Base-by-base conservation (phyloP, 1,140 invertebrate species). In the Scaptodrosophila lebanonensis region DNA sequence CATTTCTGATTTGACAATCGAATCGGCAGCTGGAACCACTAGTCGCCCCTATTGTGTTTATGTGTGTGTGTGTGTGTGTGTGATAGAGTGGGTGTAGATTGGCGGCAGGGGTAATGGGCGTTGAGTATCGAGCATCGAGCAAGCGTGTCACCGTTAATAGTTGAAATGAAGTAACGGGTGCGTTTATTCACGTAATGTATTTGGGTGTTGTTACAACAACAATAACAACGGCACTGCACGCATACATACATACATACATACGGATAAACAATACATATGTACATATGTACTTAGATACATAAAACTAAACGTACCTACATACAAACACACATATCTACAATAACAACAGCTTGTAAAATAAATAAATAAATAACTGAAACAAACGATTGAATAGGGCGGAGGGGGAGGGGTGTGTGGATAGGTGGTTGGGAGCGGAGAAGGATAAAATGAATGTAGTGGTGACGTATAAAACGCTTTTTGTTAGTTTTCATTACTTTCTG, bases 401-500 rank as follows among this genome's bases (percentile, higher is more conserved):
- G 60, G 69, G 79, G 73, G 73, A 72, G 72, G 61, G 73, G 59
- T 64, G 64, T 68, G 73, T 68, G 68, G 66, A 71, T 65, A 56
- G 64, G 57, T 63, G 69, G 70, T 12, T 54, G 27, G 58, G 58
- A 35, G 40, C 54, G 35, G 38, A 44, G n/a, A 40, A 50, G 20
- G 6, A 44, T 18, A 43, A 16, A 22, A 5, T 49, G 32, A 12
- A 33, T 25, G 22, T 30, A 13, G 40, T 48, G 54, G 18, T 59
- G 33, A 58, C 35, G 53, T 64, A 66, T 73, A 82, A 82, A 82
- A 82, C 75, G 76, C 66, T 82, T 82, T 82, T 82, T 76, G 75
- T 82, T 82, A 82, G 75, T 82, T 82, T 82, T 82, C 75, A 82
- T 82, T 82, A 79, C 83, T 82, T 82, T 82, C 75, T 76, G 75